Percentiles rank a stretch among this genome's conserved stretches.
Conservation (phyloP, 2,797 vertebrate genomes). For the Pelochelys cantorii region DNA sequence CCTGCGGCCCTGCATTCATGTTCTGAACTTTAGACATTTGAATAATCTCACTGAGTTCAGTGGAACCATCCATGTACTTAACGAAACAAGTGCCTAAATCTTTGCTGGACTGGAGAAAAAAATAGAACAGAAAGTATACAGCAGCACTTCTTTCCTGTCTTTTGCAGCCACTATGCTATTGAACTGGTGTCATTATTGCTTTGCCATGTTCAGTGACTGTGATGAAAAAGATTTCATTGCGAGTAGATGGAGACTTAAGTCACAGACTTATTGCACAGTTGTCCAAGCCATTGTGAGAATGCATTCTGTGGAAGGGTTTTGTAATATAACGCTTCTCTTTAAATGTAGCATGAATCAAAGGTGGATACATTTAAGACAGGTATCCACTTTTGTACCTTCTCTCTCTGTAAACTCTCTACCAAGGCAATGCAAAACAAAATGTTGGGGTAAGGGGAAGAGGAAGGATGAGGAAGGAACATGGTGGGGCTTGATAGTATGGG, state of each 20-base stretch:
- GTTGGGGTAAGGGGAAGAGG: neutral
- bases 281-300: conserved; percentile 11
- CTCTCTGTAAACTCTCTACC: neutral
- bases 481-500: neutral
- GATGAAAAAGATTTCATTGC: conserved; percentile 36
- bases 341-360: neutral
- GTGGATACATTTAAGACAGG: neutral
- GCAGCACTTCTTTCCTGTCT: conserved; percentile 15
- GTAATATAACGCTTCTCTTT: neutral
- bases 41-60: neutral
- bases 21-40: neutral
- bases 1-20: neutral
- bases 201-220: conserved; percentile 32
- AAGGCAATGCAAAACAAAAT: neutral
- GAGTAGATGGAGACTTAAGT: conserved; percentile 4
- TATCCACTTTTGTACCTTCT: neutral
- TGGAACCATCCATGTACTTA: neutral
- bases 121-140: neutral
- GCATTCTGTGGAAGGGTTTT: neutral
- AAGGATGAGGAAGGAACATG: neutral
- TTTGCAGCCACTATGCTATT: neutral
- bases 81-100: neutral
- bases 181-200: conserved; percentile 41
- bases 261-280: rapidly evolving
- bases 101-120: neutral